Conservation (phyloP, 2,113 vertebrate genomes). For the Hypocryptadius cinnamomeus region DNA sequence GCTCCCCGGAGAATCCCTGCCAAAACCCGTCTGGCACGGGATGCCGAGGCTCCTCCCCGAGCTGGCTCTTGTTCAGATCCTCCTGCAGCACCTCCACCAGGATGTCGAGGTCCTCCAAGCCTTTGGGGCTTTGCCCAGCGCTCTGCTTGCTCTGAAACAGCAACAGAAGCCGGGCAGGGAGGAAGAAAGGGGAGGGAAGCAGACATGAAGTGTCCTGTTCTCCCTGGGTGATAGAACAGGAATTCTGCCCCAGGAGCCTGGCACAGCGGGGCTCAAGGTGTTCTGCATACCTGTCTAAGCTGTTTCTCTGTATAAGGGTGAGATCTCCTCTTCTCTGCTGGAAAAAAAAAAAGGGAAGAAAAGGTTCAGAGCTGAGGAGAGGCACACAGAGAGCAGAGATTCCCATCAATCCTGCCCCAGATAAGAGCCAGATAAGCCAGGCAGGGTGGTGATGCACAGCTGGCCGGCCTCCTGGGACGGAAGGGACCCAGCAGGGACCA, state of each 20-base stretch:
- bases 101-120: constrained; percentile 80
- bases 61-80: constrained; percentile 68
- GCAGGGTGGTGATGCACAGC: not conserved
- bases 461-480: not conserved
- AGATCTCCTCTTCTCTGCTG: constrained; percentile 72
- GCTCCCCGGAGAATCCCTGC: not conserved
- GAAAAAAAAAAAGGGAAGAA: not conserved
- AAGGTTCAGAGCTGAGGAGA: not conserved
- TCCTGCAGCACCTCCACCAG: constrained; percentile 84
- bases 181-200: not conserved
- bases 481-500: not conserved
- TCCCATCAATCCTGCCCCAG: not conserved
- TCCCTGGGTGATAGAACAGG: not conserved
- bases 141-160: constrained; percentile 63
- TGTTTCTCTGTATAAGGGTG: constrained; percentile 58
- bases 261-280: not conserved
- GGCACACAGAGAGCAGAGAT: accelerated
- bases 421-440: accelerated
- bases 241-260: constrained; percentile 29
- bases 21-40: not conserved
- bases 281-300: constrained; percentile 64
- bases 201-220: constrained; percentile 42
- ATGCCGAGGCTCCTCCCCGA: not conserved
- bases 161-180: not conserved
- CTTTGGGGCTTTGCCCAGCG: constrained; percentile 19